These are phyloP conservation scores for Tupiocoris notatus DNA, from an alignment of 2,888 invertebrate genomes.

Conservation along the genomic window DNA sequence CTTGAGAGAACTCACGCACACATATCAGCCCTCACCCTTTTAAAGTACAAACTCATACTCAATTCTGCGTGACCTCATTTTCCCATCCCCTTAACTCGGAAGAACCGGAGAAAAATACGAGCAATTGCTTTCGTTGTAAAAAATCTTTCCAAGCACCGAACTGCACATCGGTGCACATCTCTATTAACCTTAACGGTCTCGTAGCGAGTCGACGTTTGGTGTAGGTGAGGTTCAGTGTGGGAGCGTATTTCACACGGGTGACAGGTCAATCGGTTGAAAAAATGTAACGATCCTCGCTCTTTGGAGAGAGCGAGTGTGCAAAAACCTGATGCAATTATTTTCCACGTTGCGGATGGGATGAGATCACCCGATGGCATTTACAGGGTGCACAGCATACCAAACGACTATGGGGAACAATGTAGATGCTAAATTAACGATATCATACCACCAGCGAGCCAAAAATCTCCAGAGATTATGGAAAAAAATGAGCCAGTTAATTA, in stretches of 20 bases:
- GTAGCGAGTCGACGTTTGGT: neutral
- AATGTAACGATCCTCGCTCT: constrained; percentile 30
- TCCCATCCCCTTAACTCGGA: neutral
- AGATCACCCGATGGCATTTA: too few relatives aligned
- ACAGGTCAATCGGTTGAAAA: constrained; percentile 27
- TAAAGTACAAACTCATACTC: neutral
- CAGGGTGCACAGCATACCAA: too few relatives aligned
- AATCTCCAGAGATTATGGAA: too few relatives aligned
- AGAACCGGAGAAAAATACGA: neutral
- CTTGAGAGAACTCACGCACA: neutral
- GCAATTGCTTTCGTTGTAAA: neutral
- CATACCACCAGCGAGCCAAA: too few relatives aligned
- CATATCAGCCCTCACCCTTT: neutral
- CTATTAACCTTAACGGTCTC: constrained; percentile 29
- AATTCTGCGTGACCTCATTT: neutral
- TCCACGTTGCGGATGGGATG: too few relatives aligned
- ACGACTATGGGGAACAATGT: too few relatives aligned
- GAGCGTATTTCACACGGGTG: constrained; percentile 14
- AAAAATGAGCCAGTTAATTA: too few relatives aligned
- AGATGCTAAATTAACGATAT: too few relatives aligned
- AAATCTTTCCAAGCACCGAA: neutral
- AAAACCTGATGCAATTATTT: too few relatives aligned
- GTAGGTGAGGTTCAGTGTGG: too few relatives aligned
- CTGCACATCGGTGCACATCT: neutral
- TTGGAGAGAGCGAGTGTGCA: too few relatives aligned